Evolutionary conservation across 2,888 invertebrate species (phyloP), one percentile per base, ranked within the genome.

Genomic region (Candidula unifasciata): DNA sequence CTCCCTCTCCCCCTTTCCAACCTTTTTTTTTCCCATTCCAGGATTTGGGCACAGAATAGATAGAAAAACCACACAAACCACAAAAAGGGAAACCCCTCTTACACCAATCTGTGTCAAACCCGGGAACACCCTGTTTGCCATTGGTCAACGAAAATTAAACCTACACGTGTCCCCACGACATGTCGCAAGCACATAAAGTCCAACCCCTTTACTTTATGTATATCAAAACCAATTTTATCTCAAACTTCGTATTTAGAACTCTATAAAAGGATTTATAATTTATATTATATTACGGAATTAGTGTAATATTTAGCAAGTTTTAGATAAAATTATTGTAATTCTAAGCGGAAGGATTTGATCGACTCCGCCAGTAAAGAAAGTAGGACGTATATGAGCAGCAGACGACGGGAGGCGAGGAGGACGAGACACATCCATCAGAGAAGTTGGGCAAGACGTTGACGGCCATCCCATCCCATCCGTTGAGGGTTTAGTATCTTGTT

Each of bases 401-500:
- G 52, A 52, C n/a, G n/a, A 10, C 30, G 54, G 74, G 30, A 54
- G 54, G 54, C 74, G 54, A 74, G n/a, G 30, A 74, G 54, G n/a
- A 21, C n/a, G n/a, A n/a, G 24, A 24, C 24, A 37, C 6, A 44
- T 24, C 27, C 30, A 18, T 2, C 16, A 54, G 13, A 27, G 74
- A 54, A 24, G 8, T 52, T 66, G 33, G 24, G n/a, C 66, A 33
- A 27, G 24, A 57, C 84, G 84, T 66, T 84, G 57, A 87, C 89
- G 90, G 86, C 90, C 88, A 89, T 91, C 91, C 91, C 90, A 84
- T 88, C 86, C 90, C 88, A 89, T 91, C 91, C 91, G 90, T 85
- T 88, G 89, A 90, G 91, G 91, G 89, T 86, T 88, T 85, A 76
- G 74, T 79, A 74, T 79, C 77, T 71, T 80, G 33, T 57, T 30